Percentiles rank a stretch among this genome's conserved stretches.
Evolutionary conservation across 2,113 vertebrate species (phyloP).

Genomic region (Myanophis thanlyinensis): DNA sequence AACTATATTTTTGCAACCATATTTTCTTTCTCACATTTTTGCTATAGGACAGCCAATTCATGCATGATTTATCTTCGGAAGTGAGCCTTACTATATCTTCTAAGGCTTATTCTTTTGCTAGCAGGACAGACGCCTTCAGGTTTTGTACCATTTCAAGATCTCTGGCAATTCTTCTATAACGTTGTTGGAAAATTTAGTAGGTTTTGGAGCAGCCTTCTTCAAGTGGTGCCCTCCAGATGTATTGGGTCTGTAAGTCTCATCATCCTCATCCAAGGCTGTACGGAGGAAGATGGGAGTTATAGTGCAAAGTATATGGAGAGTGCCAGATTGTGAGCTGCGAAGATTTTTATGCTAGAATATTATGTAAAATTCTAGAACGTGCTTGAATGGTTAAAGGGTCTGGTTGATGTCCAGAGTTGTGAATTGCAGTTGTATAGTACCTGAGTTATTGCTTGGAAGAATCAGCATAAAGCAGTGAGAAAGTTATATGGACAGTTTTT

Average conservation of each 20-base stretch:
- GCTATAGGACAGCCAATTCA: background rate
- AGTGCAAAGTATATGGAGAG: background rate
- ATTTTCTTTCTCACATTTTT: background rate
- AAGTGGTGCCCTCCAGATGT: background rate
- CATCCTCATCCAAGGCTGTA: background rate
- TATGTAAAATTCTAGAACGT: background rate
- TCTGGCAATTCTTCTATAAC: constrained; percentile 26
- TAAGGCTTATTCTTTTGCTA: background rate
- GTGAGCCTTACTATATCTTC: background rate
- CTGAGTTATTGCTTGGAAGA: constrained; percentile 17
- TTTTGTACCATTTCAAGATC: constrained; percentile 27
- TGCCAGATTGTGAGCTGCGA: background rate
- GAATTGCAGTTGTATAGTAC: background rate
- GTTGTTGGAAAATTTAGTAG: background rate
- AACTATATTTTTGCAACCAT: background rate
- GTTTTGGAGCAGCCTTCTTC: background rate
- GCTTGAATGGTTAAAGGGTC: background rate
- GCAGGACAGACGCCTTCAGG: constrained; percentile 2
- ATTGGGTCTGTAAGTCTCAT: background rate
- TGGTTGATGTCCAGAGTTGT: background rate
- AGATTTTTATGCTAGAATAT: background rate
- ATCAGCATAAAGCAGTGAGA: constrained; percentile 33
- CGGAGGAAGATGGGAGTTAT: background rate
- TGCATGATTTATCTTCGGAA: background rate
- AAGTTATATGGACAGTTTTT: background rate